These are phyloP conservation scores for Xerus rutilus DNA, from an alignment of 2,797 vertebrate species.

Conservation along the genomic window DNA sequence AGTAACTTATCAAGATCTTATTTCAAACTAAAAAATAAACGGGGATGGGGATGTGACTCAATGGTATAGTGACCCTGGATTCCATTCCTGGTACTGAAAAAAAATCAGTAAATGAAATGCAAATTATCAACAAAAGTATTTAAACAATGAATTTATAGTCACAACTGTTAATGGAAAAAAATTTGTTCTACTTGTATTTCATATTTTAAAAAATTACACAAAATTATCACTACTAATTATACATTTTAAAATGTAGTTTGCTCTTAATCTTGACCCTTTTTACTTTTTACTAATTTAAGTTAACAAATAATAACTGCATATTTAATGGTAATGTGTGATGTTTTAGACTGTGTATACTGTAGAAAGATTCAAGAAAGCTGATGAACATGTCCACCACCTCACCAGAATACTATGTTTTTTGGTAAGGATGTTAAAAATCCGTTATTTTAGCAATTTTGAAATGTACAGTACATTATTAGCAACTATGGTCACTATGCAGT, in stretches of 20 bases:
- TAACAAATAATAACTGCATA: background rate
- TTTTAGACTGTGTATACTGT: background rate
- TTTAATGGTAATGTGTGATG: background rate
- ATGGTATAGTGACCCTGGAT: too few species aligned
- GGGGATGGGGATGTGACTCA: too few species aligned
- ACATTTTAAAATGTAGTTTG: background rate
- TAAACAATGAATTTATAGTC: background rate
- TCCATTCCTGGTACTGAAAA: too few species aligned
- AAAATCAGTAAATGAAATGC: background rate
- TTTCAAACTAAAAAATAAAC: too few species aligned
- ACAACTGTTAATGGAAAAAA: background rate
- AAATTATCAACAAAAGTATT: background rate
- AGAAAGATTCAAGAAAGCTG: background rate
- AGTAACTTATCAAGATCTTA: too few species aligned
- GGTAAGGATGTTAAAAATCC: background rate
- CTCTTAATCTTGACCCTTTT: conserved; percentile 15
- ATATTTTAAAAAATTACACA: conserved; percentile 31
- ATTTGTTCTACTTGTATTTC: background rate
- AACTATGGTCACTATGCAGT: background rate
- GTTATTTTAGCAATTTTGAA: background rate
- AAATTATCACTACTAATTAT: background rate
- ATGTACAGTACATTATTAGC: background rate
- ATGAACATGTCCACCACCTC: background rate
- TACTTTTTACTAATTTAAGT: background rate
- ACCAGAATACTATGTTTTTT: background rate